phyloP scores from a whole-genome alignment of 2,113 vertebrate species.

The Lethenteron reissneri region DNA sequence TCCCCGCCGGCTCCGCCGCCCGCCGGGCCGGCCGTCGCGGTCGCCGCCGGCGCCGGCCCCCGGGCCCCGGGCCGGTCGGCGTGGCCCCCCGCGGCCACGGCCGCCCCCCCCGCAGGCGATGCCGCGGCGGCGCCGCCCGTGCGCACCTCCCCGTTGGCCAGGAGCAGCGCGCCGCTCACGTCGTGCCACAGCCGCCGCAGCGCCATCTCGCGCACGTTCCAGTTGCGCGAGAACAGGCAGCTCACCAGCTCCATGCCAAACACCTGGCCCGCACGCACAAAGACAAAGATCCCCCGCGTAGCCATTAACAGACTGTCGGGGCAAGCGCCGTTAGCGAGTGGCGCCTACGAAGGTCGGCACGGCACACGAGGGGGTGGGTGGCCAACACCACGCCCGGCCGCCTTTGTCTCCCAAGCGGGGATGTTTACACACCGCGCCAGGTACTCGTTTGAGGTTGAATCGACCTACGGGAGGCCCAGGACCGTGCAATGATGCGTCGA shows the following conservation, averaged over 20 bases:
- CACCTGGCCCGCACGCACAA: conserved; percentile 21
- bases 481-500: too few relatives aligned
- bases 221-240: conserved; percentile 72
- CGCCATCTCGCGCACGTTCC: conserved; percentile 69
- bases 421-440: too few relatives aligned
- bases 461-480: too few relatives aligned
- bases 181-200: conserved; percentile 58
- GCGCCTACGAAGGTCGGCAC: too few relatives aligned
- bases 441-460: too few relatives aligned
- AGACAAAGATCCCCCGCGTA: too few relatives aligned
- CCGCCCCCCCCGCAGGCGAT: conserved; percentile 15
- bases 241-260: conserved; percentile 63
- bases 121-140: conserved; percentile 31
- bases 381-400: too few relatives aligned
- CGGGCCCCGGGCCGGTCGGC: too few relatives aligned
- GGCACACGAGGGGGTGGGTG: too few relatives aligned
- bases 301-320: too few relatives aligned
- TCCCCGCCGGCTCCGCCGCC: conserved; percentile 27
- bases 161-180: conserved; percentile 50
- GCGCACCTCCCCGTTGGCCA: conserved; percentile 51
- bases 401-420: too few relatives aligned
- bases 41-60: conserved; percentile 16
- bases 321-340: too few relatives aligned
- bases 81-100: conserved; percentile 14
- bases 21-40: neutral